phyloP scores from a whole-genome alignment of 2,797 vertebrate species.

The Gila robusta region DNA sequence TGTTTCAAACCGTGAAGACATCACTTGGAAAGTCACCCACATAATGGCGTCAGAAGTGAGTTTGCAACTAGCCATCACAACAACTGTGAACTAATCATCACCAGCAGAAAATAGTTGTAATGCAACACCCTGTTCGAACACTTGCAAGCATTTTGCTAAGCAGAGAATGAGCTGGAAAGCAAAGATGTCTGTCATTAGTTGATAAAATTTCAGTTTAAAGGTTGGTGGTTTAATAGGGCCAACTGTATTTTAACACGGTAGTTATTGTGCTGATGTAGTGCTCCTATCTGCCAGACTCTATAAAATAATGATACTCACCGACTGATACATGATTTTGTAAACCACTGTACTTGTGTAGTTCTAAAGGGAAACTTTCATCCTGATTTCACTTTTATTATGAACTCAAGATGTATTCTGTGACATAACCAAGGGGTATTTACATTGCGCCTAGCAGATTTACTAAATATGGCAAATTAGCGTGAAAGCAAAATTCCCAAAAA shows the following conservation, averaged over 20 bases:
- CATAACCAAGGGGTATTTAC: not conserved
- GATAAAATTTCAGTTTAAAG: not conserved
- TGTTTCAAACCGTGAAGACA: conserved; percentile 39
- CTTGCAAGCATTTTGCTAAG: conserved; percentile 63
- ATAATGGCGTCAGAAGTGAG: conserved; percentile 51
- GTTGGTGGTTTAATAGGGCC: not conserved
- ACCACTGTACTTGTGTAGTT: not conserved
- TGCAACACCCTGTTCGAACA: conserved; percentile 67
- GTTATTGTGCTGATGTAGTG: not conserved
- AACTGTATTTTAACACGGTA: conserved; percentile 5
- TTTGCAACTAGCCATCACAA: conserved; percentile 66
- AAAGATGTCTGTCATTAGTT: conserved; percentile 37
- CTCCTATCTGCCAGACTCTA: not conserved
- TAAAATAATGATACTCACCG: not conserved
- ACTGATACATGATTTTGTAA: not conserved
- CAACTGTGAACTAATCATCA: conserved; percentile 77
- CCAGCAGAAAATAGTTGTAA: conserved; percentile 83
- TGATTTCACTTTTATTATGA: not conserved
- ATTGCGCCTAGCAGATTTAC: not conserved
- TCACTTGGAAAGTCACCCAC: conserved; percentile 61
- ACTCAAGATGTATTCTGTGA: not conserved
- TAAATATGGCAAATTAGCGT: too few species aligned
- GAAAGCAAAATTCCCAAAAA: too few species aligned
- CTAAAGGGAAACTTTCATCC: not conserved
- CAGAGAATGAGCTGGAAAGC: conserved; percentile 37